These are phyloP conservation scores for Aldabrachelys gigantea DNA, from an alignment of 2,113 vertebrate genomes.

Conservation along the genomic window DNA sequence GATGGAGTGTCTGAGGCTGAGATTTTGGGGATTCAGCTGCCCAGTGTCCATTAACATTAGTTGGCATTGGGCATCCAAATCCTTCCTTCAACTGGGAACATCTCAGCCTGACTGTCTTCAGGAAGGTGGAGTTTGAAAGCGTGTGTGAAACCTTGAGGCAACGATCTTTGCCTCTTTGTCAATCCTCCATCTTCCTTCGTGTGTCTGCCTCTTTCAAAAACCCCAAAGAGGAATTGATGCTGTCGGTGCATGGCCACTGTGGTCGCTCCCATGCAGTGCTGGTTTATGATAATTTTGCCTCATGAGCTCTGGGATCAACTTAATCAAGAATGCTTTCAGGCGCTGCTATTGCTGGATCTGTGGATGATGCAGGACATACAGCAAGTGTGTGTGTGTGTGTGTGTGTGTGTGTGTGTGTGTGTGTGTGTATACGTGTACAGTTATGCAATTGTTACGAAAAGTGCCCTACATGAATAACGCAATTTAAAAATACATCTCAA, in stretches of 20 bases:
- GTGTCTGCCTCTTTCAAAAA: slow-evolving; percentile 13
- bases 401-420: accelerated
- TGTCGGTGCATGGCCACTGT: background rate
- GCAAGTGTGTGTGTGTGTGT: accelerated
- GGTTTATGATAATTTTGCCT: background rate
- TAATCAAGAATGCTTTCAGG: background rate
- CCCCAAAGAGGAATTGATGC: background rate
- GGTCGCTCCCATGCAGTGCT: background rate
- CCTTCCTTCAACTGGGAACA: slow-evolving; percentile 8
- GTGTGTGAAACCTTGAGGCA: background rate
- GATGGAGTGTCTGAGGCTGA: slow-evolving; percentile 28
- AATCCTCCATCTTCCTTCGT: slow-evolving; percentile 7
- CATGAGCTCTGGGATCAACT: accelerated
- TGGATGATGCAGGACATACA: background rate
- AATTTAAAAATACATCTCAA: background rate
- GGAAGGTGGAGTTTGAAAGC: background rate
- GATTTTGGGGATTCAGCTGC: background rate
- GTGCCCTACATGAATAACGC: background rate
- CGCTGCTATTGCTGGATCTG: background rate
- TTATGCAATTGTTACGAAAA: background rate
- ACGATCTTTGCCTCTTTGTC: background rate
- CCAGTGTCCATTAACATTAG: slow-evolving; percentile 29
- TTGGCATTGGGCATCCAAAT: slow-evolving; percentile 23
- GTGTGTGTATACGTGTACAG: background rate
- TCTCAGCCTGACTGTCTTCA: background rate